phyloP scores from a whole-genome alignment of 2,797 vertebrate genomes.

The Perodicticus potto region DNA sequence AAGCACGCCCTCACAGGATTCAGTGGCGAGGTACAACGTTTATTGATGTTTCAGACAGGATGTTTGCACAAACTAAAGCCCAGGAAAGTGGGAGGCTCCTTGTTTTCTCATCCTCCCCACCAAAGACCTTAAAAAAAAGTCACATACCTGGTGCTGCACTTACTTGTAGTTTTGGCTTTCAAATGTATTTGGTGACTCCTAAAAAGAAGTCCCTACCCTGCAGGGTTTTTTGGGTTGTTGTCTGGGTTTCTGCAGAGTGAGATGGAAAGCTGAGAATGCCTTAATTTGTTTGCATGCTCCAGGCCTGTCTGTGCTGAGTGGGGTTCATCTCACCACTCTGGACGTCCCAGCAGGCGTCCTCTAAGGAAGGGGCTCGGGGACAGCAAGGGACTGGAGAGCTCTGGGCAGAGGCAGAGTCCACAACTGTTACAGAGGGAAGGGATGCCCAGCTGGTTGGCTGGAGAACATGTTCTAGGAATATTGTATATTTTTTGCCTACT shows the following conservation, averaged over 20 bases:
- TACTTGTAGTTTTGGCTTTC: conserved; percentile 37
- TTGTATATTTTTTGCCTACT: not conserved
- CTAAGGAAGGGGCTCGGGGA: not conserved
- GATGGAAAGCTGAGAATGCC: not conserved
- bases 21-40: not conserved
- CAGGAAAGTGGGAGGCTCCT: not conserved
- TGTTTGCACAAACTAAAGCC: conserved; percentile 7
- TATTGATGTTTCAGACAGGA: not conserved
- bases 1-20: conserved; percentile 75
- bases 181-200: conserved; percentile 4
- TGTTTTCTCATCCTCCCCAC: conserved; percentile 42
- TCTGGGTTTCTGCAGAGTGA: not conserved
- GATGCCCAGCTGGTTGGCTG: not conserved
- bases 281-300: not conserved
- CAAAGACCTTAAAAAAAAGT: conserved; percentile 50
- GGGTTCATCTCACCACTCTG: not conserved
- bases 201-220: not conserved
- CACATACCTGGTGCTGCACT: not conserved
- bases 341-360: not conserved
- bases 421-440: not conserved
- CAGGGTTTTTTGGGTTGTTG: not conserved
- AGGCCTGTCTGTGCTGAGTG: not conserved
- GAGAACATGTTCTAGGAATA: not conserved
- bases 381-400: not conserved
- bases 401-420: not conserved